Evolutionary conservation across 2,113 vertebrate genomes (phyloP).

Genomic region (Antigone vipio): DNA sequence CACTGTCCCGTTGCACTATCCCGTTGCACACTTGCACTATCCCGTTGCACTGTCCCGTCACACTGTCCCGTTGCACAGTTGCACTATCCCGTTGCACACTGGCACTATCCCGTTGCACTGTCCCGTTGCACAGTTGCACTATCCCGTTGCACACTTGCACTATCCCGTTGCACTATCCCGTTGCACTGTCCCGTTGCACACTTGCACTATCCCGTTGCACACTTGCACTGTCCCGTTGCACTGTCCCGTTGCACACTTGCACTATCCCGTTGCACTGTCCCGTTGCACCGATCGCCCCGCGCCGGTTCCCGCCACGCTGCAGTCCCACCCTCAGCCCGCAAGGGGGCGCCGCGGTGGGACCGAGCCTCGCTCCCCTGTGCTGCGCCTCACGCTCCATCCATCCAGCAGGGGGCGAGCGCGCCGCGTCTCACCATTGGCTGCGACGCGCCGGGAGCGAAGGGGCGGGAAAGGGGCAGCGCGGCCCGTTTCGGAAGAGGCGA

Average conservation of each 20-base stretch:
- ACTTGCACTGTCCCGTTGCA: too few relatives aligned
- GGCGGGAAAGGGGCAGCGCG: background rate
- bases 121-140: too few relatives aligned
- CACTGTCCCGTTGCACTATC: too few relatives aligned
- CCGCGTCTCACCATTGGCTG: background rate
- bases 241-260: background rate
- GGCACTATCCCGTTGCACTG: background rate
- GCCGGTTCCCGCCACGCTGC: background rate
- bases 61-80: background rate
- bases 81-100: too few relatives aligned
- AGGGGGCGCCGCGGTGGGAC: background rate
- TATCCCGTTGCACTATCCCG: too few relatives aligned
- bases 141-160: too few relatives aligned
- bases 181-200: background rate
- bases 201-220: too few relatives aligned
- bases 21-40: background rate
- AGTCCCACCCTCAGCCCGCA: accelerated
- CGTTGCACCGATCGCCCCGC: too few relatives aligned
- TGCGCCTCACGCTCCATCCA: accelerated
- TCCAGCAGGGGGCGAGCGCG: background rate
- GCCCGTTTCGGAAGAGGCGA: background rate
- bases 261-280: too few relatives aligned
- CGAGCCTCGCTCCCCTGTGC: accelerated
- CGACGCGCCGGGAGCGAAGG: accelerated
- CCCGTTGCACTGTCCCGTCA: too few relatives aligned